These are phyloP conservation scores for Actenoides hombroni DNA, from an alignment of 2,113 vertebrate species.

Conservation along the genomic window DNA sequence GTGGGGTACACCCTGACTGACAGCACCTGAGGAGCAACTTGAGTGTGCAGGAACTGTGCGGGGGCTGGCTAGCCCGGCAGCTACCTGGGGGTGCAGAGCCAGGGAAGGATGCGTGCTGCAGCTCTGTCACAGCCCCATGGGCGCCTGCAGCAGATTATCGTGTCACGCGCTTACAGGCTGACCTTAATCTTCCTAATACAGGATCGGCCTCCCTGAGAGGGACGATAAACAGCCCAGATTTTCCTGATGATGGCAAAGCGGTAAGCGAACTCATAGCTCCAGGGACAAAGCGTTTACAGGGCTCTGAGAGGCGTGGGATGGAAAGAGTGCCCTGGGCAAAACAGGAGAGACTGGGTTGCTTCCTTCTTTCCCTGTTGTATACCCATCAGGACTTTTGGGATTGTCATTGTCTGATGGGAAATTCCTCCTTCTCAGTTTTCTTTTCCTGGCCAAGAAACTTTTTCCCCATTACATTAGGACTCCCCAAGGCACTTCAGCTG, in stretches of 20 bases:
- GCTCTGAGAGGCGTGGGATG: accelerated
- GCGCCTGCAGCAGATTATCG: background rate
- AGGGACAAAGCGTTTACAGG: background rate
- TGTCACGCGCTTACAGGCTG: background rate
- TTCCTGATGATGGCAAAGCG: background rate
- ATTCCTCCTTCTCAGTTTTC: background rate
- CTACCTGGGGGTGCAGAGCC: accelerated
- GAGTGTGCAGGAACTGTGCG: accelerated
- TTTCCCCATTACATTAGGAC: background rate
- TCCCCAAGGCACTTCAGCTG: accelerated
- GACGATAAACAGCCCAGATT: background rate
- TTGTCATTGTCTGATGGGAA: background rate
- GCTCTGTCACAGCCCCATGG: background rate
- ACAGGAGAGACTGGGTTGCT: accelerated
- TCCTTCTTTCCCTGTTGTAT: accelerated
- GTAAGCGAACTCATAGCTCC: background rate
- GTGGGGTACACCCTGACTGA: accelerated
- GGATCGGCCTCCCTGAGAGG: background rate
- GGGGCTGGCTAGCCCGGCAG: background rate
- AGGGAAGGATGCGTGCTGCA: background rate
- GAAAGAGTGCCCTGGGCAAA: background rate
- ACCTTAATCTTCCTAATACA: slow-evolving; percentile 49
- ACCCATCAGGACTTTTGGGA: background rate
- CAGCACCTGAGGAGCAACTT: accelerated
- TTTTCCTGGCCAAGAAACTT: background rate